These are phyloP conservation scores for Rambutsinella grinnellia DNA, from an alignment of 2,888 invertebrate species.

Conservation along the genomic window DNA sequence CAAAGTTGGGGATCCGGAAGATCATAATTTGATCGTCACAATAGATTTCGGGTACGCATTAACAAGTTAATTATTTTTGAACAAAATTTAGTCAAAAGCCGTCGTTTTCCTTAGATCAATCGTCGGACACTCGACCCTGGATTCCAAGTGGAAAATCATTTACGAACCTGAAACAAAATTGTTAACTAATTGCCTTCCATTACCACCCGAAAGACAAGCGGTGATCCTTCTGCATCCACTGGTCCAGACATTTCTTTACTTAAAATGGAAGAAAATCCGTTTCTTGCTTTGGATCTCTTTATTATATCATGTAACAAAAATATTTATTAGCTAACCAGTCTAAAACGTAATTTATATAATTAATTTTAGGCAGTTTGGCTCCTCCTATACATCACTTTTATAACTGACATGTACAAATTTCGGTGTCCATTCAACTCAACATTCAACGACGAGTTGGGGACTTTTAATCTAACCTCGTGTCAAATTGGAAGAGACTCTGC, in stretches of 20 bases:
- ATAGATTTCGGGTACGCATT: slow-evolving; percentile 56
- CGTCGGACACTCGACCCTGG: too few species aligned
- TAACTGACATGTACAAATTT: slow-evolving; percentile 51
- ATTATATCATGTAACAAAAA: too few species aligned
- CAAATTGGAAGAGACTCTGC: slow-evolving; percentile 6
- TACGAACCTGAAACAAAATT: slow-evolving; percentile 50
- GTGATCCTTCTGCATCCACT: slow-evolving; percentile 55
- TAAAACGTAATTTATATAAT: slow-evolving; percentile 41
- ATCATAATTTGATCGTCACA: slow-evolving; percentile 37
- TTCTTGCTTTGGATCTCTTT: slow-evolving; percentile 48
- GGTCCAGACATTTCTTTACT: slow-evolving; percentile 48
- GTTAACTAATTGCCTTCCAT: slow-evolving; percentile 36
- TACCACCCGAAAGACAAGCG: slow-evolving; percentile 32
- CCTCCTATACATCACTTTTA: slow-evolving; percentile 46
- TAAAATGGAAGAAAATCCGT: slow-evolving; percentile 58
- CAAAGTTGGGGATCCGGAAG: slow-evolving; percentile 40
- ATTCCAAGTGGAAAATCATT: too few species aligned
- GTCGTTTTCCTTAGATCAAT: too few species aligned
- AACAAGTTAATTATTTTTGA: background rate
- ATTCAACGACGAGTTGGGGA: too few species aligned
- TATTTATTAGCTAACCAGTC: too few species aligned
- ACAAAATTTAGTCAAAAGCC: too few species aligned
- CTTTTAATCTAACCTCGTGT: too few species aligned
- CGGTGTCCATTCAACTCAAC: slow-evolving; percentile 52
- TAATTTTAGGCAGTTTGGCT: slow-evolving; percentile 54